Base-by-base conservation (phyloP, 2,888 invertebrate species). In the Linnaemya tessellans region DNA sequence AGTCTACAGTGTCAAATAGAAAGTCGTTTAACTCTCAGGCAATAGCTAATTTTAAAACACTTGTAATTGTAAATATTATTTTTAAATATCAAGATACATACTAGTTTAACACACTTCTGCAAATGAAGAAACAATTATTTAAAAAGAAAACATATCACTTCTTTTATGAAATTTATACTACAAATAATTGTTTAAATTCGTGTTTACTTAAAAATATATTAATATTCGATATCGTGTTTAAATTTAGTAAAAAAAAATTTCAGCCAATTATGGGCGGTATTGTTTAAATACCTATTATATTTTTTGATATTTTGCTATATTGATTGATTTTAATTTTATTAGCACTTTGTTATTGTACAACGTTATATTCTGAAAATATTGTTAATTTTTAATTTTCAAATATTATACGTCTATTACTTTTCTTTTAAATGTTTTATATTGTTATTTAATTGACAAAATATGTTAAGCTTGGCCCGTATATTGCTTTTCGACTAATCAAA, bases 161-260 rank as follows among this genome's bases (percentile, higher is more conserved):
- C 15, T 41, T 15, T 2, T 70, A 56, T 41, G 25, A 70, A 54
- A 22, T 22, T 54, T 49, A 2, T 25, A 18, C 13, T 11, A 25
- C 11, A n/a, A n/a, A 10, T 3, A 64, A 25, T 54, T 56, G 10
- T 22, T 77, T 46, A 15, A n/a, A 8, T 67, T 77, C 54, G 35
- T 49, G 30, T 25, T 20, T 35, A 46, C 0, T 15, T 64, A 60
- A 49, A 46, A 60, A 46, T 56, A 56, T 30, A 18, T n/a, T 7
- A 77, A 56, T 46, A 58, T 54, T 67, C 58, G 43, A 46, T 77
- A 38, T 58, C 77, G 56, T 46, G 65, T 35, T 56, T 58, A 11
- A 65, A 56, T 56, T 65, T 30, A 13, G 18, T 64, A 38, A 38
- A 22, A n/a, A 75, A 43, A 41, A 54, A 0, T 9, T 51, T 25